These are phyloP conservation scores for Melanargia galathea DNA, from an alignment of 2,888 invertebrate genomes.

Conservation along the genomic window DNA sequence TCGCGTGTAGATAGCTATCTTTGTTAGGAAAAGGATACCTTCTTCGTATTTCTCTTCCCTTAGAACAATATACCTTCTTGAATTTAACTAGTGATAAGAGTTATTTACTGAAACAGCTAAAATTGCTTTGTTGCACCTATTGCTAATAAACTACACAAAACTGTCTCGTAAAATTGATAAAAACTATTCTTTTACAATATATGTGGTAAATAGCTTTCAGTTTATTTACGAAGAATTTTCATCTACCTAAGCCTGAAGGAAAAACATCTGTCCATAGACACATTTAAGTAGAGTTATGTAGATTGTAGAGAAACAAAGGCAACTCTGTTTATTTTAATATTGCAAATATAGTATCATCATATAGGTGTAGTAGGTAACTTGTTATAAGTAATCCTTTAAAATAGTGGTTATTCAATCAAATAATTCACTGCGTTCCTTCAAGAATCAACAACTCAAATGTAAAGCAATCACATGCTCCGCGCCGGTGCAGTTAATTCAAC, in stretches of 20 bases:
- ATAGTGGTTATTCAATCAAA: conserved; percentile 50
- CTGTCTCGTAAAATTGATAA: too few species aligned
- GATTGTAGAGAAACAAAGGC: too few species aligned
- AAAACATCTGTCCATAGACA: too few species aligned
- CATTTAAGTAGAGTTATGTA: too few species aligned
- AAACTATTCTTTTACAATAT: too few species aligned
- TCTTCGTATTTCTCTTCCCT: conserved; percentile 8
- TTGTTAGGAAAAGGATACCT: conserved; percentile 26
- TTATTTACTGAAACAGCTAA: too few species aligned
- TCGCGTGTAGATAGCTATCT: conserved; percentile 45
- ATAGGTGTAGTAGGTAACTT: conserved; percentile 41
- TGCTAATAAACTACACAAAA: too few species aligned
- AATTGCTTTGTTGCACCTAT: too few species aligned
- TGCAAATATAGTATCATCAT: neutral
- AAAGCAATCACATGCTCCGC: conserved; percentile 69
- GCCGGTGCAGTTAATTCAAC: conserved; percentile 67
- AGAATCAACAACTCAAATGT: conserved; percentile 63
- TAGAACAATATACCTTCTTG: neutral
- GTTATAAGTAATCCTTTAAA: conserved; percentile 46
- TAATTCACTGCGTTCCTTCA: conserved; percentile 52
- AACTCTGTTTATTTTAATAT: neutral
- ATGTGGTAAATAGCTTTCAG: too few species aligned
- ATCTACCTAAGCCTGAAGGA: too few species aligned
- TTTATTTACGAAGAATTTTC: too few species aligned
- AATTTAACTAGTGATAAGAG: neutral